Conservation (phyloP, 2,113 vertebrate genomes). For the Sphyrna mokarran region DNA sequence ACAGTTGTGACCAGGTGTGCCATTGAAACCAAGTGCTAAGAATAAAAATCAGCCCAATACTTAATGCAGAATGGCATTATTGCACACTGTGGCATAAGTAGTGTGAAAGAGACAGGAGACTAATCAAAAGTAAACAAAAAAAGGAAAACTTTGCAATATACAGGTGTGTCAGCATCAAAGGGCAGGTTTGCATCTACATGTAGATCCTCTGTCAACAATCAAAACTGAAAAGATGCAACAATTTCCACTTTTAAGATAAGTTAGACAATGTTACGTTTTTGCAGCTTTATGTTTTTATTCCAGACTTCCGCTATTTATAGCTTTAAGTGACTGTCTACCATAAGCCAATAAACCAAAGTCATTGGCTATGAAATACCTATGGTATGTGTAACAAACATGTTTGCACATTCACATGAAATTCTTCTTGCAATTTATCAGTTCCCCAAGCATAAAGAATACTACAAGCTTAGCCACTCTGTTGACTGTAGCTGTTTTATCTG, state of each 20-base stretch:
- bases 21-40: background rate
- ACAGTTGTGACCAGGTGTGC: background rate
- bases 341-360: background rate
- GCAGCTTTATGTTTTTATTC: background rate
- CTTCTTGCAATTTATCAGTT: too few species aligned
- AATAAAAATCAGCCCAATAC: background rate
- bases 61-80: background rate
- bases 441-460: background rate
- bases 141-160: background rate
- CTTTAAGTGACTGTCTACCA: background rate
- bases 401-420: too few species aligned
- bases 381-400: too few species aligned
- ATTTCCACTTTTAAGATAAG: background rate
- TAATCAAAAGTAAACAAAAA: background rate
- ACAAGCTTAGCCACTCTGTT: background rate
- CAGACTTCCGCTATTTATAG: background rate
- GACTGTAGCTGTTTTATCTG: background rate
- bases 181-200: background rate
- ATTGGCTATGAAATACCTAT: background rate
- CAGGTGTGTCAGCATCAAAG: background rate
- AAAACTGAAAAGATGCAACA: background rate
- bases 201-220: background rate
- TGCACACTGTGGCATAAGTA: background rate
- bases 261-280: background rate
- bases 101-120: background rate